phyloP scores from a whole-genome alignment of 2,113 vertebrate genomes.

The Pelecanoides urinatrix region DNA sequence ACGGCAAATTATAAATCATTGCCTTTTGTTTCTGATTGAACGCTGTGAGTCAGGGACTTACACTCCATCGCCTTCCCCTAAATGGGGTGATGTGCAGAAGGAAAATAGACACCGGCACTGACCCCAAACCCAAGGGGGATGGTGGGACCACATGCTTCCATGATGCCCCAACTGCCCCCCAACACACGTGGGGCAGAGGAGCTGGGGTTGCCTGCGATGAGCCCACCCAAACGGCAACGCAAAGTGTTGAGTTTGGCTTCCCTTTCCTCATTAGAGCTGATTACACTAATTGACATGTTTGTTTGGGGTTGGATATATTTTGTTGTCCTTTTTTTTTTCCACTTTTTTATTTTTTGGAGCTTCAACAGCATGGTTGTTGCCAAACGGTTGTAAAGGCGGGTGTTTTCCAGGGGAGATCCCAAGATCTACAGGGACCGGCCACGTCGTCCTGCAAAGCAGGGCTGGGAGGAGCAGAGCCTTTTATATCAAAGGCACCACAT shows the following conservation, averaged over 20 bases:
- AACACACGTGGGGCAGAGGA: fast-evolving
- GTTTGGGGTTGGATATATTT: constrained; percentile 26
- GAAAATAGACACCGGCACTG: background rate
- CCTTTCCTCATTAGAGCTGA: constrained; percentile 36
- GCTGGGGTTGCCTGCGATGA: background rate
- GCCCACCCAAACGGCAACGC: background rate
- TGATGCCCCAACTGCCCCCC: background rate
- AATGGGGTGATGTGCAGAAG: background rate
- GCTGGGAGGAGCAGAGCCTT: background rate
- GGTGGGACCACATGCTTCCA: fast-evolving
- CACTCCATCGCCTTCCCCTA: background rate
- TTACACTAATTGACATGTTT: constrained; percentile 53
- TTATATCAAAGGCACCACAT: background rate
- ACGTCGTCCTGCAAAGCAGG: background rate
- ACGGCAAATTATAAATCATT: constrained; percentile 68
- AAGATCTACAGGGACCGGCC: background rate
- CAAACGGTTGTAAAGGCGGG: background rate
- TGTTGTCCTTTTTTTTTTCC: background rate
- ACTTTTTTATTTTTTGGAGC: background rate
- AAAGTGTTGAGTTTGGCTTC: constrained; percentile 26
- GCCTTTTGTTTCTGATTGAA: constrained; percentile 65
- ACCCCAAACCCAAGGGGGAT: background rate
- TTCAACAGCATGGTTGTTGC: background rate
- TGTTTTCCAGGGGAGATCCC: background rate
- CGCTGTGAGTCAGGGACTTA: background rate